A percentile compares a stretch with the other conserved stretches of the same genome.
Evolutionary conservation across 1,140 invertebrate species (phyloP).

Genomic region (Camponotus floridanus): DNA sequence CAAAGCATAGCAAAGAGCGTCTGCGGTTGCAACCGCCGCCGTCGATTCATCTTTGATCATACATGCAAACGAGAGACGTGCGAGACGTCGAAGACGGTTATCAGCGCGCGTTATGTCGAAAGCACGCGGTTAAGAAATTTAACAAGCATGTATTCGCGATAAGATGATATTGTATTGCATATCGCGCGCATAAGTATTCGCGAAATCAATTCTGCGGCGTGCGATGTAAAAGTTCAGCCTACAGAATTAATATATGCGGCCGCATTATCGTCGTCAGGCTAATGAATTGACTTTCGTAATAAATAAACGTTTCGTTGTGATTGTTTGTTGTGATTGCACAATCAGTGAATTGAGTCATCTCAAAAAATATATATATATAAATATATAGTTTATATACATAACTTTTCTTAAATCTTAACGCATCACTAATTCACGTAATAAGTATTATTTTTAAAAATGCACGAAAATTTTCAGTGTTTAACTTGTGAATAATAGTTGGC

Average conservation of each 20-base stretch:
- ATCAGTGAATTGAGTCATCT: not conserved
- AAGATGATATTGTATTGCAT: not conserved
- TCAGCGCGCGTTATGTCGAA: not conserved
- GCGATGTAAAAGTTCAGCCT: not conserved
- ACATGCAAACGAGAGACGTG: not conserved
- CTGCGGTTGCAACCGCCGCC: not conserved
- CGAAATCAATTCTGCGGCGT: slow-evolving; percentile 44
- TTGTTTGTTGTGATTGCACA: not conserved
- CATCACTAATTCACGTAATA: not conserved
- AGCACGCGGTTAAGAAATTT: slow-evolving; percentile 50
- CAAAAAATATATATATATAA: too few species aligned
- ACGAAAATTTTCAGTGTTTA: too few species aligned
- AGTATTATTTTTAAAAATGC: not conserved
- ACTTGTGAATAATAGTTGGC: too few species aligned
- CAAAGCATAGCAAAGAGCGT: not conserved
- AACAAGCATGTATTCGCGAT: slow-evolving; percentile 11
- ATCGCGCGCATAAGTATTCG: slow-evolving; percentile 8
- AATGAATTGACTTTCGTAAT: slow-evolving; percentile 46
- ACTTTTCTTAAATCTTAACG: not conserved
- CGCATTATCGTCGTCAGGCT: not conserved
- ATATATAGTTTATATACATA: not conserved
- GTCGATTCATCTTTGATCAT: slow-evolving; percentile 41
- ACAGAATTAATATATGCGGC: slow-evolving; percentile 21
- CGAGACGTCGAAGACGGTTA: not conserved
- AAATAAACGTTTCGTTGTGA: not conserved